phyloP scores from a whole-genome alignment of 1,140 invertebrate species.

The Copidosoma floridanum region DNA sequence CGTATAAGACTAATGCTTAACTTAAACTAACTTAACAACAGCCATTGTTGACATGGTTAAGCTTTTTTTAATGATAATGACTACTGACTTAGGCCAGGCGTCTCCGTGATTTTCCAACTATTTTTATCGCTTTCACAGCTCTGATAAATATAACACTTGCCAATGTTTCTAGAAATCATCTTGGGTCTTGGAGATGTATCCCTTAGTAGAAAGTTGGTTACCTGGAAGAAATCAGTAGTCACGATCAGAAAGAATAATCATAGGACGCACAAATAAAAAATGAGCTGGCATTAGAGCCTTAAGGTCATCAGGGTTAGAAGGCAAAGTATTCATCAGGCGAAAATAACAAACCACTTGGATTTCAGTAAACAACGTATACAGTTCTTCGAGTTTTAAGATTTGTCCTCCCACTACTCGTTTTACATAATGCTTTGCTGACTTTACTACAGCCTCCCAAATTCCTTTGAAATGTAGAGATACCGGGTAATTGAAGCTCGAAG shows the following conservation, averaged over 20 bases:
- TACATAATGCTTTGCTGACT: too few species aligned
- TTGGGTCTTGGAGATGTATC: not conserved
- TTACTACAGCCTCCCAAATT: slow-evolving; percentile 13
- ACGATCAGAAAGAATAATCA: not conserved
- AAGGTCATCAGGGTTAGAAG: not conserved
- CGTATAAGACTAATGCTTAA: too few species aligned
- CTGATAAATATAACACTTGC: not conserved
- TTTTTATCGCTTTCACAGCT: slow-evolving; percentile 5
- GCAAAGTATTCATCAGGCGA: not conserved
- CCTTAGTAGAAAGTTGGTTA: not conserved
- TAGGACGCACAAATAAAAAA: not conserved
- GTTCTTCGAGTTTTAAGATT: too few species aligned
- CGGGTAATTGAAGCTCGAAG: slow-evolving; percentile 7
- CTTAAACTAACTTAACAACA: slow-evolving; percentile 24
- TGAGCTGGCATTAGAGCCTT: not conserved
- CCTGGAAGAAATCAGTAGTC: not conserved
- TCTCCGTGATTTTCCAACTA: too few species aligned
- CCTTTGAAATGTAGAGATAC: slow-evolving; percentile 14
- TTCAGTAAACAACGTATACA: too few species aligned
- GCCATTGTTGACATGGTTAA: not conserved
- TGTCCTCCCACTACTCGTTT: too few species aligned
- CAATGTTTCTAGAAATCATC: not conserved
- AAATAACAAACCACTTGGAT: too few species aligned
- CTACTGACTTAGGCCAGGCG: not conserved
- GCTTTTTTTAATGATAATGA: not conserved